phyloP scores from a whole-genome alignment of 2,113 vertebrate genomes.

The Pyrgilauda ruficollis region DNA sequence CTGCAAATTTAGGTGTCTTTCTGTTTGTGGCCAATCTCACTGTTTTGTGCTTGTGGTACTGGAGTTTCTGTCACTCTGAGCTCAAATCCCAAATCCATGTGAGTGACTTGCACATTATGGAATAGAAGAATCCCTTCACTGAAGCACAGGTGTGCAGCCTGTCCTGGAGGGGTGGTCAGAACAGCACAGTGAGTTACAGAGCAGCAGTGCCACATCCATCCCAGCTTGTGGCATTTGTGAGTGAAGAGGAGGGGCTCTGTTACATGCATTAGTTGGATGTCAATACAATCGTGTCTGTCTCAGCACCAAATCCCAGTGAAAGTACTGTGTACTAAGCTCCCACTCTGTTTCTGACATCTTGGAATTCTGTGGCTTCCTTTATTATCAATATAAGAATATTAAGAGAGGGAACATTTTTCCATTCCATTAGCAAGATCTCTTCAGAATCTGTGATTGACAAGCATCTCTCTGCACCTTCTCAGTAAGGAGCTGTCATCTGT shows the following conservation, averaged over 20 bases:
- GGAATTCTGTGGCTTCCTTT: neutral
- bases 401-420: neutral
- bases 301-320: neutral
- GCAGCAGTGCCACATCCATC: neutral
- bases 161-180: neutral
- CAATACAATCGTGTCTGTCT: neutral
- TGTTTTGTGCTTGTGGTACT: neutral
- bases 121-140: neutral
- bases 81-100: neutral
- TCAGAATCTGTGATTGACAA: neutral
- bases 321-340: neutral
- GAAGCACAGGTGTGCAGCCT: neutral
- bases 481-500: neutral
- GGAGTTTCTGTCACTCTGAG: neutral
- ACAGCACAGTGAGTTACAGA: neutral
- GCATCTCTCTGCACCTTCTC: neutral
- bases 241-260: neutral
- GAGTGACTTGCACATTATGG: neutral
- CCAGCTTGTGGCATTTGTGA: neutral
- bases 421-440: neutral
- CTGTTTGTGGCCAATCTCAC: neutral
- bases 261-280: neutral
- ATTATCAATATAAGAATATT: neutral
- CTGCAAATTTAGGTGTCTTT: constrained; percentile 20
- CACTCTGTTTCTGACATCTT: neutral